phyloP scores from a whole-genome alignment of 2,797 vertebrate species.

The Ataeniobius toweri region DNA sequence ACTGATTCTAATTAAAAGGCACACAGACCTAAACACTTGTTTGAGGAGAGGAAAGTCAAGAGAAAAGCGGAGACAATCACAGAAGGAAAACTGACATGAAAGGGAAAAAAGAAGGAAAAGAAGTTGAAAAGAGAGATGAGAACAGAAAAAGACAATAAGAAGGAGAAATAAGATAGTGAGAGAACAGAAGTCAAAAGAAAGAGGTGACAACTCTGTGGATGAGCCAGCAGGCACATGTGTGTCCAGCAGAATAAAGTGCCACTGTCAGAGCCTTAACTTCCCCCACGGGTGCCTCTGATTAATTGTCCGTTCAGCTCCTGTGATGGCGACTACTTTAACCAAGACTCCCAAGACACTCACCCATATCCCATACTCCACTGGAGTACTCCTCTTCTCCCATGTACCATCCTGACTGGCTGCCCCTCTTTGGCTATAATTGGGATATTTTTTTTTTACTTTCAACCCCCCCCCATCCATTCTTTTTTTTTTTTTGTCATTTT shows the following conservation, averaged over 20 bases:
- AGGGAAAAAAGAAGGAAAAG: background rate
- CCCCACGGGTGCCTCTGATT: conserved; percentile 78
- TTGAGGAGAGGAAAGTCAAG: conserved; percentile 14
- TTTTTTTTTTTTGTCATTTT: conserved; percentile 25
- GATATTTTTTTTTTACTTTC: conserved; percentile 30
- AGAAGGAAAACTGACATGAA: conserved; percentile 11
- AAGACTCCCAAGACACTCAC: conserved; percentile 74
- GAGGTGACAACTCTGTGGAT: conserved; percentile 34
- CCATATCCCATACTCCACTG: conserved; percentile 62
- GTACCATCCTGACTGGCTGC: conserved; percentile 43
- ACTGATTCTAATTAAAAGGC: conserved; percentile 42
- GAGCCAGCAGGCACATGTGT: conserved; percentile 55
- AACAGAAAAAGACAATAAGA: conserved; percentile 22
- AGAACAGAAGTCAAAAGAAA: conserved; percentile 30
- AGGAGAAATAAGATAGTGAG: conserved; percentile 26
- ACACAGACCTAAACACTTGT: conserved; percentile 36
- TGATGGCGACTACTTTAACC: conserved; percentile 80
- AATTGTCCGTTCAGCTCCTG: conserved; percentile 79
- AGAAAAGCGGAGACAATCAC: background rate
- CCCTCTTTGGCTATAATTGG: conserved; percentile 75
- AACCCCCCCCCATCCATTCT: conserved; percentile 11
- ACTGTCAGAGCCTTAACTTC: conserved; percentile 72
- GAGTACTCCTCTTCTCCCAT: conserved; percentile 54
- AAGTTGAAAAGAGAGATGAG: conserved; percentile 9
- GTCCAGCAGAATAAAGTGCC: conserved; percentile 76